A percentile compares a stretch with the other conserved stretches of the same genome.
These are phyloP conservation scores for Caretta caretta DNA, from an alignment of 2,113 vertebrate species.

Conservation along the genomic window DNA sequence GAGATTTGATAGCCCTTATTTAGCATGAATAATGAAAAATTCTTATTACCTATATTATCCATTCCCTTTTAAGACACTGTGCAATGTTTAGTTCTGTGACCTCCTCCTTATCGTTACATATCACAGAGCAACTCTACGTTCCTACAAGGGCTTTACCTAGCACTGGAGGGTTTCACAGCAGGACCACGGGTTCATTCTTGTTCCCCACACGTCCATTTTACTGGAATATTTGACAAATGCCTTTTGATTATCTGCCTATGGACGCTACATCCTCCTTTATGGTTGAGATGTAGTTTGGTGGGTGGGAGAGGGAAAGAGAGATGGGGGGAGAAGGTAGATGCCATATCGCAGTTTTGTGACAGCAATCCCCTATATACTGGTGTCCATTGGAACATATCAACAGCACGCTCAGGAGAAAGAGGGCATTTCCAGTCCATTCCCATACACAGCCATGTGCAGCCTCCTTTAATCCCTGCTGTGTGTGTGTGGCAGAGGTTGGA, in stretches of 20 bases:
- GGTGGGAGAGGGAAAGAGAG: accelerated
- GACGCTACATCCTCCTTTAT: background rate
- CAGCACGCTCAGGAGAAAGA: background rate
- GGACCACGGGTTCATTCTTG: background rate
- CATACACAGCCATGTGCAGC: background rate
- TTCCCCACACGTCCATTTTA: background rate
- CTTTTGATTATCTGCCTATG: background rate
- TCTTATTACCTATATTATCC: background rate
- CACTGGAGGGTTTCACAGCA: background rate
- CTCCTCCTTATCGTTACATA: background rate
- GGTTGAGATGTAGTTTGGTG: background rate
- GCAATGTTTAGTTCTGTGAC: background rate
- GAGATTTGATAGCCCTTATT: conserved; percentile 47
- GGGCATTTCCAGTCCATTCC: background rate
- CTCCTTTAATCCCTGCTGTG: background rate
- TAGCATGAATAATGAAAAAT: conserved; percentile 27
- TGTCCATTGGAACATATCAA: background rate
- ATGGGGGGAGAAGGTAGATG: background rate
- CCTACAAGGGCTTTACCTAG: background rate
- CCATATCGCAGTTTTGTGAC: background rate
- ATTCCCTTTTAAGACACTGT: background rate
- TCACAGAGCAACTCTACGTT: accelerated
- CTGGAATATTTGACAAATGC: background rate
- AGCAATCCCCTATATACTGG: background rate
- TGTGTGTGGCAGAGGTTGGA: background rate